Evolutionary conservation across 2,888 invertebrate genomes (phyloP), one percentile per base, ranked within the genome.

Genomic region (Dexiosoma caninum): DNA sequence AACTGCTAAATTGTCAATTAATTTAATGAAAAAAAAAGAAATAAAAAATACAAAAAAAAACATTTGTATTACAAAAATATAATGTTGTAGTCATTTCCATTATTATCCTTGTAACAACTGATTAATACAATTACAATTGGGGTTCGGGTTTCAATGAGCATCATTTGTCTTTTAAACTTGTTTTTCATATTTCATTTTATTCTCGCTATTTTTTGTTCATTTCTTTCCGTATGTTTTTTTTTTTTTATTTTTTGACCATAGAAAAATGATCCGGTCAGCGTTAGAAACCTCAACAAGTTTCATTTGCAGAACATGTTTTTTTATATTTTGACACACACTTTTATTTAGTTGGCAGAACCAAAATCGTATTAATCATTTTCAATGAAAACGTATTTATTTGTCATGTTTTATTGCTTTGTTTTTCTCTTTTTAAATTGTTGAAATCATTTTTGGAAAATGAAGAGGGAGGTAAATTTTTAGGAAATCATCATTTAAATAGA

Each of bases 121-220:
- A 83, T 84, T 84, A 84, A 84, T 84, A 70, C 82, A 82, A 82
- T 79, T 82, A 83, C 83, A 64, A 84, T 83, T 83, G 69, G 74
- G 78, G 70, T 77, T n/a, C 62, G 76, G 21, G 75, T 66, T 77
- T 46, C 76, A 83, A 76, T 78, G 78, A 80, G 79, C 83, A 83
- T 83, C 82, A 83, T 84, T 83, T 83, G 80, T 84, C 78, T 77
- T 66, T 57, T 44, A 32, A 55, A 37, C 27, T 51, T 53, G 27
- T n/a, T 19, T 67, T 59, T 51, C 21, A 69, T 44, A 57, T 59
- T 49, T 37, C 19, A 19, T 2, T 37, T 46, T 27, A n/a, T n/a
- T n/a, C n/a, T n/a, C n/a, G n/a, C n/a, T n/a, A n/a, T 27, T 27
- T 27, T 27, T 27, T 27, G 3, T 27, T 27, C 27, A 27, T 64